A percentile compares a stretch with the other conserved stretches of the same genome.
Evolutionary conservation across 1,140 invertebrate genomes (phyloP).

Genomic region (Trachymyrmex septentrionalis): DNA sequence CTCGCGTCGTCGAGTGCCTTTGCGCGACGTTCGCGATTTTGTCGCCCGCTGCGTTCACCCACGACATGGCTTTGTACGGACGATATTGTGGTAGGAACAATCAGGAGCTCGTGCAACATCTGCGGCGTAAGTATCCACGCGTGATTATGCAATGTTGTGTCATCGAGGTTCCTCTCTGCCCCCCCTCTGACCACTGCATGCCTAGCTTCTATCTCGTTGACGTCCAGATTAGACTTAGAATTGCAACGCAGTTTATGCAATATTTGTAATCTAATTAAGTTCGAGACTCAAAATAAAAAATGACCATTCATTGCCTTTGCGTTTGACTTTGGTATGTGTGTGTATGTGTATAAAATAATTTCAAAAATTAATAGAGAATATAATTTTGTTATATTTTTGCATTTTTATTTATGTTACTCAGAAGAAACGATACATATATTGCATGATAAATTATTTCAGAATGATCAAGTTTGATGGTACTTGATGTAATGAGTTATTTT

Average conservation of each 20-base stretch:
- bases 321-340: neutral
- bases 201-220: neutral
- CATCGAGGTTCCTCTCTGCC: slow-evolving; percentile 1
- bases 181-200: neutral
- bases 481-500: too few species aligned
- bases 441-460: too few species aligned
- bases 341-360: neutral
- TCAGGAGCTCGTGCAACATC: slow-evolving; percentile 93
- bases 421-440: neutral
- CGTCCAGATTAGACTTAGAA: slow-evolving; percentile 16
- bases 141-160: slow-evolving; percentile 52
- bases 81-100: slow-evolving; percentile 94
- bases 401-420: neutral
- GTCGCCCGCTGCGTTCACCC: slow-evolving; percentile 50
- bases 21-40: slow-evolving; percentile 57
- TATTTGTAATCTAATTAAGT: slow-evolving; percentile 17
- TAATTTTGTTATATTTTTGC: neutral
- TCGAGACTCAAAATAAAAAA: neutral
- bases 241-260: slow-evolving; percentile 1
- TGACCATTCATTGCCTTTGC: neutral
- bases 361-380: neutral
- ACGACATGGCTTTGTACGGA: slow-evolving; percentile 88
- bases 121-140: slow-evolving; percentile 89
- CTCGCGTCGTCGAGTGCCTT: slow-evolving; percentile 30
- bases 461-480: too few species aligned